phyloP scores from a whole-genome alignment of 1,140 invertebrate genomes.

The Hyles euphorbiae region DNA sequence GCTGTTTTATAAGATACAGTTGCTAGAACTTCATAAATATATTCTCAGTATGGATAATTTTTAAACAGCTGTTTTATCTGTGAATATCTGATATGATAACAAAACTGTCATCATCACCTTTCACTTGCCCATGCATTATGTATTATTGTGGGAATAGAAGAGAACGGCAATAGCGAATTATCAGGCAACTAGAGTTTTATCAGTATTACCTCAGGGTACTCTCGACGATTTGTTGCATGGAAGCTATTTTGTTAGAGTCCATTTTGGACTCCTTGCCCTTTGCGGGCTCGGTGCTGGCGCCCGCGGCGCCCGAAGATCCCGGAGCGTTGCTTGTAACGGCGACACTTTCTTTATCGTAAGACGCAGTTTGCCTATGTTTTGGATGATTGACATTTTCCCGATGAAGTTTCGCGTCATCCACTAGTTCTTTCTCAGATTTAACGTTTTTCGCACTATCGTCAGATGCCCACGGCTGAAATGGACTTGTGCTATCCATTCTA shows the following conservation, averaged over 20 bases:
- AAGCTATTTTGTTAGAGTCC: constrained; percentile 67
- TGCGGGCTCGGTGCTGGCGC: constrained; percentile 35
- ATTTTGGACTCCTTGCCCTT: constrained; percentile 51
- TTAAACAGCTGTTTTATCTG: constrained; percentile 11
- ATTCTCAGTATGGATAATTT: neutral
- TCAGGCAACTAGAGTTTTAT: neutral
- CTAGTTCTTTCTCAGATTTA: constrained; percentile 67
- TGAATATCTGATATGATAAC: constrained; percentile 8
- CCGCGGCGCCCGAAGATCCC: constrained; percentile 49
- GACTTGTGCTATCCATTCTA: constrained; percentile 71
- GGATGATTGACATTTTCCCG: constrained; percentile 74
- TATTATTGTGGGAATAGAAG: constrained; percentile 2
- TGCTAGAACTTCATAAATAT: too few relatives aligned
- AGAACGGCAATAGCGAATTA: neutral
- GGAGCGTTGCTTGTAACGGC: constrained; percentile 52
- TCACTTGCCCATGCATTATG: neutral
- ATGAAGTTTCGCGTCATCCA: constrained; percentile 74
- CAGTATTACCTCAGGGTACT: constrained; percentile 63
- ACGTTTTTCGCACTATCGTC: constrained; percentile 66
- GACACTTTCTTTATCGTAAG: constrained; percentile 72
- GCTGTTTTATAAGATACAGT: too few relatives aligned
- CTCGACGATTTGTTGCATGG: constrained; percentile 72
- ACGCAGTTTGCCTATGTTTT: constrained; percentile 75
- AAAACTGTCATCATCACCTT: constrained; percentile 7
- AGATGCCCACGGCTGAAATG: constrained; percentile 71